Base-by-base conservation (phyloP, 2,888 invertebrate species). In the Diabrotica balteata region DNA sequence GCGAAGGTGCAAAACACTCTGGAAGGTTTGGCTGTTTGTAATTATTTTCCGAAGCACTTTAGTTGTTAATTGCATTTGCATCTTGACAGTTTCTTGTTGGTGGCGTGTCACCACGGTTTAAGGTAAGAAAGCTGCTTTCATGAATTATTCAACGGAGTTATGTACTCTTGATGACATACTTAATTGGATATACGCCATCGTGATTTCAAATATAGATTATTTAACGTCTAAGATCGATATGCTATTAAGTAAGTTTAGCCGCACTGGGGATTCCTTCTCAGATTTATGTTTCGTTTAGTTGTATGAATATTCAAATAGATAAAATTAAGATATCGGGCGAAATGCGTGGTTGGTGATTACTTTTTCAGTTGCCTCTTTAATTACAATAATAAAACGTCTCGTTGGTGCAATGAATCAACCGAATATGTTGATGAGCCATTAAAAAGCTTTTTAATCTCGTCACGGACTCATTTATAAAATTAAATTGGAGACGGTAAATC, bases 61-160 rank as follows among this genome's bases (percentile, higher is more conserved):
- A 77, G 80, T 79, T 80, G 83, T 84, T 84, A 84, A 84, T 84
- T 83, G 83, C 83, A 83, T 84, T 84, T 83, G 83, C 83, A 83
- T 84, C 83, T 81, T 82, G 83, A 82, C 83, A 82, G 82, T 81
- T 82, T 82, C 82, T 83, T 82, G 83, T 82, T 80, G 82, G 82
- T 81, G 81, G 81, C 78, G 78, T 81, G 84, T 83, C 83, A 81
- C 79, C 79, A 77, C 78, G 80, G 81, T 82, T 84, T 83, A 84
- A 83, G 83, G 84, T 84, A 83, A 82, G 83, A 82, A 82, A 83
- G 81, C 81, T 79, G 82, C 81, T 80, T 78, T 77, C 78, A 82
- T 84, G 83, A 84, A 84, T 84, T 81, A 84, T 84, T 83, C 84
- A 84, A 66, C 64, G 55, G 60, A 60, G 72, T 67, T 69, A 80